phyloP scores from a whole-genome alignment of 2,797 vertebrate species.

The Molossus alvarezi region DNA sequence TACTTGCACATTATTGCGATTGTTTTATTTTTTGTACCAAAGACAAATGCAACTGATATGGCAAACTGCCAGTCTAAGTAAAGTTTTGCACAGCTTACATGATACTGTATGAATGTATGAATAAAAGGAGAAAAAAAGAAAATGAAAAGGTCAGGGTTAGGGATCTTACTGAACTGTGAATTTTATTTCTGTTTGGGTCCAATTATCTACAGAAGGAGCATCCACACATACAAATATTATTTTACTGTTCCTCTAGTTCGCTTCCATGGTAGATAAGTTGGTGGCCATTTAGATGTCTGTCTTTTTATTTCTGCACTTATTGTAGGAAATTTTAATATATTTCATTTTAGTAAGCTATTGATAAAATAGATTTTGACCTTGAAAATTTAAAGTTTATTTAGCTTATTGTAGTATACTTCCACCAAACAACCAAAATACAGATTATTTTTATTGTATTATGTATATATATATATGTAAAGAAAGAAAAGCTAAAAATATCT shows the following conservation, averaged over 20 bases:
- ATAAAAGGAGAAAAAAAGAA: slow-evolving; percentile 90
- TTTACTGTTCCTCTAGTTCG: slow-evolving; percentile 93
- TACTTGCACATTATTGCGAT: slow-evolving; percentile 99
- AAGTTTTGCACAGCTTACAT: slow-evolving; percentile 99
- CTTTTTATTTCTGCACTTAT: slow-evolving; percentile 92
- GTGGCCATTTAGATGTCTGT: slow-evolving; percentile 91
- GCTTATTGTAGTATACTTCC: slow-evolving; percentile 94
- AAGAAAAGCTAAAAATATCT: slow-evolving; percentile 93
- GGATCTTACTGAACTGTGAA: slow-evolving; percentile 99
- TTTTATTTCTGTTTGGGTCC: slow-evolving; percentile 97
- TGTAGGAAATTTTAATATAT: slow-evolving; percentile 94
- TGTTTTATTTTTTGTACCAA: slow-evolving; percentile 99
- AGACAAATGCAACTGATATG: slow-evolving; percentile 99
- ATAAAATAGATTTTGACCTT: slow-evolving; percentile 91
- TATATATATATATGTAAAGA: slow-evolving; percentile 93
- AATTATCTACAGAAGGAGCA: slow-evolving; percentile 99
- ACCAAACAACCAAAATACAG: slow-evolving; percentile 97
- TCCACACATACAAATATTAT: slow-evolving; percentile 94
- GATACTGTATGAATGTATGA: slow-evolving; percentile 99
- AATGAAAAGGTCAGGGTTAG: slow-evolving; percentile 96
- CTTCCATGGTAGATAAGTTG: slow-evolving; percentile 94
- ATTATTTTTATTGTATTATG: slow-evolving; percentile 96
- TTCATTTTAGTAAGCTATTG: slow-evolving; percentile 93
- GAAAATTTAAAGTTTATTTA: slow-evolving; percentile 93
- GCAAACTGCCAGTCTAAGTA: slow-evolving; percentile 99